Conservation (phyloP, 2,797 vertebrate species). For the Limosa lapponica region DNA sequence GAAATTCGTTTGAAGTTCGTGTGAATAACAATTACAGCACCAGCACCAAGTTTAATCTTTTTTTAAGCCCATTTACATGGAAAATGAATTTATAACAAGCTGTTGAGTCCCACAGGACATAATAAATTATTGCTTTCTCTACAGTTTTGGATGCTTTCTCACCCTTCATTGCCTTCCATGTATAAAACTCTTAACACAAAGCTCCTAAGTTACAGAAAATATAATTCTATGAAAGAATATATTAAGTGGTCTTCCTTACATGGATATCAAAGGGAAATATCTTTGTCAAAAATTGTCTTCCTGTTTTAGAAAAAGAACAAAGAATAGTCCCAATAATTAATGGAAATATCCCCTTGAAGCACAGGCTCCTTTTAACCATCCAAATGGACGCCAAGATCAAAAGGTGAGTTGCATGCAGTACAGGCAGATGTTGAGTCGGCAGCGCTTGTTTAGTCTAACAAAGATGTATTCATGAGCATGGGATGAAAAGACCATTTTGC, state of each 20-base stretch:
- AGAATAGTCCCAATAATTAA: not conserved
- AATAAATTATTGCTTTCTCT: slow-evolving; percentile 37
- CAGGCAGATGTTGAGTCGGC: not conserved
- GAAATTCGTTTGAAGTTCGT: slow-evolving; percentile 35
- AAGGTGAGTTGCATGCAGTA: slow-evolving; percentile 42
- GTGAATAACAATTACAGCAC: slow-evolving; percentile 55
- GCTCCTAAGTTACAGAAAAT: slow-evolving; percentile 8
- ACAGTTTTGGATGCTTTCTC: slow-evolving; percentile 29
- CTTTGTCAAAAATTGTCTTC: not conserved
- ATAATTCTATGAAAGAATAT: slow-evolving; percentile 1
- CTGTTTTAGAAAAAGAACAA: not conserved
- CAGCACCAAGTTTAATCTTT: slow-evolving; percentile 32
- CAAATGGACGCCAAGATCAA: slow-evolving; percentile 44
- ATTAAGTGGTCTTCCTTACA: not conserved
- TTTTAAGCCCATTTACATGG: slow-evolving; percentile 58
- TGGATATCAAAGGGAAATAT: not conserved
- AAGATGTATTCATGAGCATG: slow-evolving; percentile 3
- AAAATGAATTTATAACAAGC: slow-evolving; percentile 63
- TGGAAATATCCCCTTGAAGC: not conserved
- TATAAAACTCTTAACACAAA: not conserved
- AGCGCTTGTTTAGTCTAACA: slow-evolving; percentile 1
- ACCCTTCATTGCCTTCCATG: slow-evolving; percentile 19
- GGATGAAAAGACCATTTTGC: slow-evolving; percentile 45
- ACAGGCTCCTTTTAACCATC: not conserved
- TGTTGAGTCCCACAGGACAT: slow-evolving; percentile 21